A percentile compares a stretch with the other conserved stretches of the same genome.
Conservation (phyloP, 2,888 invertebrate genomes). For the Odontomyia ornata region DNA sequence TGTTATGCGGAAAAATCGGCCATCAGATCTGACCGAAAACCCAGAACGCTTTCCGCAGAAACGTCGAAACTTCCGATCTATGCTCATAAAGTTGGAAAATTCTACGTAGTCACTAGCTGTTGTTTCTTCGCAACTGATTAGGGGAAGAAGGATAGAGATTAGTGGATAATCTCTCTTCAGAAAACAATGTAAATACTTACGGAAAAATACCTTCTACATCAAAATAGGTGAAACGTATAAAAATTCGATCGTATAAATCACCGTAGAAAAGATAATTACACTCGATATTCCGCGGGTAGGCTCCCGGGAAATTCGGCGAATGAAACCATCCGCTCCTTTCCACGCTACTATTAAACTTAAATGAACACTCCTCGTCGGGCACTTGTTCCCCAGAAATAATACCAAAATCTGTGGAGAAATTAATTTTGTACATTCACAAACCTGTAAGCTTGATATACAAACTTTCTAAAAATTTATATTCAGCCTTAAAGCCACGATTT, state of each 20-base stretch:
- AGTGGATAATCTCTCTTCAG: not conserved
- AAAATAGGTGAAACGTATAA: slow-evolving; percentile 87
- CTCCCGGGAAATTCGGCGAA: slow-evolving; percentile 90
- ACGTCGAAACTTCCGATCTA: slow-evolving; percentile 87
- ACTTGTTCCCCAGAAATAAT: slow-evolving; percentile 83
- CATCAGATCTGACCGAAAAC: slow-evolving; percentile 86
- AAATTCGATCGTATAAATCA: slow-evolving; percentile 77
- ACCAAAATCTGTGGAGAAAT: slow-evolving; percentile 78
- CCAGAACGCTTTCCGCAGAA: slow-evolving; percentile 79
- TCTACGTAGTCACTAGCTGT: slow-evolving; percentile 96
- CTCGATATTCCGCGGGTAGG: slow-evolving; percentile 88
- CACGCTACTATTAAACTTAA: slow-evolving; percentile 85
- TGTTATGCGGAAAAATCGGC: slow-evolving; percentile 92
- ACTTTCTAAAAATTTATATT: slow-evolving; percentile 91
- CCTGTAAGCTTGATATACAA: too few relatives aligned
- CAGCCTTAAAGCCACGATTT: slow-evolving; percentile 86
- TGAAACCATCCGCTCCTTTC: slow-evolving; percentile 82
- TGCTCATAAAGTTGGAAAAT: slow-evolving; percentile 92
- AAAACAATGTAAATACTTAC: slow-evolving; percentile 69
- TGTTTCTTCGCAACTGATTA: slow-evolving; percentile 85
- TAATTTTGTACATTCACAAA: slow-evolving; percentile 19
- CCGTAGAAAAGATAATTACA: slow-evolving; percentile 93
- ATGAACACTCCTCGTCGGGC: slow-evolving; percentile 82
- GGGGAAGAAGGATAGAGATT: too few relatives aligned
- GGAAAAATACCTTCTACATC: slow-evolving; percentile 94